A percentile compares a stretch with the other conserved stretches of the same genome.
Evolutionary conservation across 2,888 invertebrate genomes (phyloP).

Genomic region (Parascotia fuliginaria): DNA sequence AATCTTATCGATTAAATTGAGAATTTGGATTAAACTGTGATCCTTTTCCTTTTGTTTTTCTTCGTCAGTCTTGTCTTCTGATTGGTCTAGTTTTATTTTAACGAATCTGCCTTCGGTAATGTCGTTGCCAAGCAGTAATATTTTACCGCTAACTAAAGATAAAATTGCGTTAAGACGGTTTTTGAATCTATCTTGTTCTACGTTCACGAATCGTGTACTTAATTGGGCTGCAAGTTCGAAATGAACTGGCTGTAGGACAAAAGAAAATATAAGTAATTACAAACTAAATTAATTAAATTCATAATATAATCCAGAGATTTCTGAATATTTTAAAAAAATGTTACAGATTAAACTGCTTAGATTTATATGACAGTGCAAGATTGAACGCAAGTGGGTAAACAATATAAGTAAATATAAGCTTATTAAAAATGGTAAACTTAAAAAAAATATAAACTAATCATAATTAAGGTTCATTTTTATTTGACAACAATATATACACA

Average conservation of each 20-base stretch:
- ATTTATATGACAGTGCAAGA: no score
- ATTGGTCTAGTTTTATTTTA: constrained; percentile 75
- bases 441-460: no score
- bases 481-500: no score
- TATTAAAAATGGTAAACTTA: no score
- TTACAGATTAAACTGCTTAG: no score
- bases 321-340: no score
- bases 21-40: constrained; percentile 90
- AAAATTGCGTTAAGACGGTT: constrained; percentile 87
- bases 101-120: constrained; percentile 87
- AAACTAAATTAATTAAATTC: not conserved
- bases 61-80: constrained; percentile 76
- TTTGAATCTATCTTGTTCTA: constrained; percentile 90
- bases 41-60: constrained; percentile 88
- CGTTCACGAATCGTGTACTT: constrained; percentile 91
- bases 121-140: constrained; percentile 79
- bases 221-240: constrained; percentile 92
- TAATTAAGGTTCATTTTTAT: no score
- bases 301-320: no score
- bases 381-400: no score
- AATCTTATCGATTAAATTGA: constrained; percentile 90
- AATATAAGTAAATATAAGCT: no score
- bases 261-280: not conserved
- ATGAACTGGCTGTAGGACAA: constrained; percentile 85
- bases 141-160: constrained; percentile 84